Conservation (phyloP, 2,113 vertebrate species). For the Poeciliopsis occidentalis region DNA sequence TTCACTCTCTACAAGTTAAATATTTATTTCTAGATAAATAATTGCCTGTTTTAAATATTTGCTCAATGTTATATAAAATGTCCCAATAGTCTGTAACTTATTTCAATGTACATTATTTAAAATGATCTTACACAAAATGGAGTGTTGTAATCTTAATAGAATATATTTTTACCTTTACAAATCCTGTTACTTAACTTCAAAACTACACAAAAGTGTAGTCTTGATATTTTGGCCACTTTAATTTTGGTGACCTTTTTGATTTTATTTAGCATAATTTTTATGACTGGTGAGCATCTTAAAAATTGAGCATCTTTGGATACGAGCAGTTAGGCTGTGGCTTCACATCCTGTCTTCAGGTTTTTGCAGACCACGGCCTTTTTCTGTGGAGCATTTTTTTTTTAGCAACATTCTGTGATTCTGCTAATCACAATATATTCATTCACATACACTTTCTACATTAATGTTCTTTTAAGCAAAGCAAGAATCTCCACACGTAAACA, state of each 20-base stretch:
- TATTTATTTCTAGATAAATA: too few relatives aligned
- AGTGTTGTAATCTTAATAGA: background rate
- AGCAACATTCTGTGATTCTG: background rate
- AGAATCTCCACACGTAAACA: background rate
- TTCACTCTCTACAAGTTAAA: too few relatives aligned
- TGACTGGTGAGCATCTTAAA: background rate
- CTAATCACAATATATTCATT: background rate
- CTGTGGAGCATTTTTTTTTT: background rate
- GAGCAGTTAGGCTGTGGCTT: background rate
- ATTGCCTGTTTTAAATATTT: too few relatives aligned
- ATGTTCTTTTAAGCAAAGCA: background rate
- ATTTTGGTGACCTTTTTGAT: too few relatives aligned
- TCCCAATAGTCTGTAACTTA: background rate
- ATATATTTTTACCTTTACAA: too few relatives aligned
- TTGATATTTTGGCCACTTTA: too few relatives aligned
- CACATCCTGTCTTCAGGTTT: background rate
- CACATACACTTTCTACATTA: background rate
- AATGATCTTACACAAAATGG: background rate
- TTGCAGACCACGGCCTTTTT: background rate
- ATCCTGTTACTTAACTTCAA: too few relatives aligned
- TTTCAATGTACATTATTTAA: background rate
- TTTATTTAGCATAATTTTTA: background rate
- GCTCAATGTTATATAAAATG: background rate
- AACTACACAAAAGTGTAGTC: too few relatives aligned
- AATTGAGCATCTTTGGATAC: background rate